phyloP scores from a whole-genome alignment of 2,888 invertebrate species.

The Blastobasis lacticolella region DNA sequence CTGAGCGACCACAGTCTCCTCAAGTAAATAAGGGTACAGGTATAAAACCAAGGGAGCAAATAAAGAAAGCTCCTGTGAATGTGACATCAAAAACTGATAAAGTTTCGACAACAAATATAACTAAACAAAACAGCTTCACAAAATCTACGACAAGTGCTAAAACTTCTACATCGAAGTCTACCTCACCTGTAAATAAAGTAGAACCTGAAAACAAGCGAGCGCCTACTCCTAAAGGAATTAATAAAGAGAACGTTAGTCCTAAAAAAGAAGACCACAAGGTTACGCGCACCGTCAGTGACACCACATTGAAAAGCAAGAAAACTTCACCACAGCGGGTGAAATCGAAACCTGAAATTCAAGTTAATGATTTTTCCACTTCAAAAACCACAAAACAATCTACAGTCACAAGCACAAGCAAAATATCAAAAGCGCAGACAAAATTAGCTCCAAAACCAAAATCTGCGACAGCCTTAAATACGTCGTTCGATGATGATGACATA shows the following conservation, averaged over 20 bases:
- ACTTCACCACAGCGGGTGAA: slow-evolving; percentile 55
- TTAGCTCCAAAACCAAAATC: slow-evolving; percentile 59
- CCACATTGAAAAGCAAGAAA: slow-evolving; percentile 66
- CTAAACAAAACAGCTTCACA: slow-evolving; percentile 39
- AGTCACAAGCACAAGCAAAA: slow-evolving; percentile 16
- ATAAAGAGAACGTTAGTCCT: slow-evolving; percentile 43
- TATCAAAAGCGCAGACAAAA: slow-evolving; percentile 33
- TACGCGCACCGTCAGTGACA: slow-evolving; percentile 73
- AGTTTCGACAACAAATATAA: slow-evolving; percentile 35
- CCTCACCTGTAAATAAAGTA: slow-evolving; percentile 24
- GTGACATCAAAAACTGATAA: slow-evolving; percentile 36
- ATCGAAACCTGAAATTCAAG: slow-evolving; percentile 67
- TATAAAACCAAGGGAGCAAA: slow-evolving; percentile 43
- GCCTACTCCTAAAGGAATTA: slow-evolving; percentile 45
- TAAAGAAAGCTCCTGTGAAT: slow-evolving; percentile 39
- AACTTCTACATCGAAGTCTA: slow-evolving; percentile 21
- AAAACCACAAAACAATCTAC: slow-evolving; percentile 35
- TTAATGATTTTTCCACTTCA: slow-evolving; percentile 42
- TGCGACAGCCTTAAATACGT: slow-evolving; percentile 66
- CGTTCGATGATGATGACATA: slow-evolving; percentile 74
- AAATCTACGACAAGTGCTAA: slow-evolving; percentile 32
- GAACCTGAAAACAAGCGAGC: slow-evolving; percentile 45
- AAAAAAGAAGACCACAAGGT: slow-evolving; percentile 65
- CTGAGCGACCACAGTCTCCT: slow-evolving; percentile 52
- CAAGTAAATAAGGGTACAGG: slow-evolving; percentile 44